phyloP scores from a whole-genome alignment of 2,797 vertebrate species.

The Muraenolepis orangiensis region DNA sequence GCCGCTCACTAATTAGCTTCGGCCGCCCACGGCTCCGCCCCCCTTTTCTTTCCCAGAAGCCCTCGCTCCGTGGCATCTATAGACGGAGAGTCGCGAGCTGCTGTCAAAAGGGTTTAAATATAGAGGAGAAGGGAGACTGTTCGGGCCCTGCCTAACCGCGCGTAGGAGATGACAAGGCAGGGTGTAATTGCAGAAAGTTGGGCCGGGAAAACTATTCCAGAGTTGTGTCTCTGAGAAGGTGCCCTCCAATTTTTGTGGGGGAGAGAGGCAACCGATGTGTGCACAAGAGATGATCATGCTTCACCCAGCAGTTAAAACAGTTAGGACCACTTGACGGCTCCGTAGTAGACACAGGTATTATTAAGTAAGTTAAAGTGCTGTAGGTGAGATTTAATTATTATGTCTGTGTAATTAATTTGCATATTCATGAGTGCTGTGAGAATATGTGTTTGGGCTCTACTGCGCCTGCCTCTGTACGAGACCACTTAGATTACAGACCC shows the following conservation, averaged over 20 bases:
- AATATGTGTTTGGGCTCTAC: neutral
- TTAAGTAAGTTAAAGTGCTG: neutral
- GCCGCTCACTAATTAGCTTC: constrained; percentile 45
- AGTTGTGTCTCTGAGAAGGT: neutral
- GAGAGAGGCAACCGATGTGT: neutral
- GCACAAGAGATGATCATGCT: neutral
- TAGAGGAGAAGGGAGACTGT: constrained; percentile 12
- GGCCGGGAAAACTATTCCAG: constrained; percentile 12
- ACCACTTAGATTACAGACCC: neutral
- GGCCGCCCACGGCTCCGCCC: constrained; percentile 4
- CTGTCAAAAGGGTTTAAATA: constrained; percentile 20
- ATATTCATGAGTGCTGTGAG: neutral
- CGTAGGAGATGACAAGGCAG: constrained; percentile 3
- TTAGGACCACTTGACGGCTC: neutral
- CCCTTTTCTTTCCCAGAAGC: constrained; percentile 25
- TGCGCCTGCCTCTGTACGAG: neutral
- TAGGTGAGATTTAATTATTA: neutral
- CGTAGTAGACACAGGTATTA: neutral
- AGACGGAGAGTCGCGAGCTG: constrained; percentile 17
- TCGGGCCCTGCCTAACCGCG: constrained; percentile 18
- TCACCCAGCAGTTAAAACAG: neutral
- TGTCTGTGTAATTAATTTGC: neutral
- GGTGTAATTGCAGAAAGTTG: neutral
- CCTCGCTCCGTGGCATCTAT: constrained; percentile 28
- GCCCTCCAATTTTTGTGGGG: neutral